Percentiles rank a stretch among this genome's conserved stretches.
Conservation (phyloP, 2,113 vertebrate genomes). For the Dipodomys merriami region DNA sequence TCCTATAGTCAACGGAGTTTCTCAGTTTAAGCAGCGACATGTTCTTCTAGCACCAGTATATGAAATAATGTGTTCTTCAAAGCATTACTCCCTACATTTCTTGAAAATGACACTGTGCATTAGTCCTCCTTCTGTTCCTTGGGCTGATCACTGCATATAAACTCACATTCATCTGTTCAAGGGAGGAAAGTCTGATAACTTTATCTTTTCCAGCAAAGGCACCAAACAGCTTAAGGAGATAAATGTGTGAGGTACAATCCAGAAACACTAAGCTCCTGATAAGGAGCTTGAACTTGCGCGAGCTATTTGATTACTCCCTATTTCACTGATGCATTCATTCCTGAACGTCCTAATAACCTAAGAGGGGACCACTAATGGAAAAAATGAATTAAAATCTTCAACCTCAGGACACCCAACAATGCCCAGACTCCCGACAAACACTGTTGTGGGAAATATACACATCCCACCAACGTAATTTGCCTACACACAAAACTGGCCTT, state of each 20-base stretch:
- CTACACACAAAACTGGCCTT: background rate
- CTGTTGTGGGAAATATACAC: conserved; percentile 54
- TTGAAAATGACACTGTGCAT: background rate
- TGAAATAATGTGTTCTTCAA: too few relatives aligned
- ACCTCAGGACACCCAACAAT: conserved; percentile 11
- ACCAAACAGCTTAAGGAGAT: conserved; percentile 52
- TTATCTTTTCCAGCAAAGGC: conserved; percentile 33
- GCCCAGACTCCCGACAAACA: background rate
- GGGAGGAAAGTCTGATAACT: conserved; percentile 32
- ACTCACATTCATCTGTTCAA: conserved; percentile 47
- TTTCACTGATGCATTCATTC: conserved; percentile 50
- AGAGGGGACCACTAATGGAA: conserved; percentile 44
- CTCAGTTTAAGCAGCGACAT: conserved; percentile 2
- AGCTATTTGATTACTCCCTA: conserved; percentile 55
- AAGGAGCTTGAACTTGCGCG: conserved; percentile 56
- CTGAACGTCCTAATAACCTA: conserved; percentile 56
- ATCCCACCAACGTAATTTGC: background rate
- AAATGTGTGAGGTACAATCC: conserved; percentile 48
- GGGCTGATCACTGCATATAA: background rate
- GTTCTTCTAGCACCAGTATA: background rate
- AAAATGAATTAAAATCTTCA: conserved; percentile 59
- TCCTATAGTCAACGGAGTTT: background rate
- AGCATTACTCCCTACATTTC: background rate
- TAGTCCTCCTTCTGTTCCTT: background rate
- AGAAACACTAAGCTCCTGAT: conserved; percentile 46